Conservation (phyloP, 1,140 invertebrate species). For the Drosophila nebulosa region DNA sequence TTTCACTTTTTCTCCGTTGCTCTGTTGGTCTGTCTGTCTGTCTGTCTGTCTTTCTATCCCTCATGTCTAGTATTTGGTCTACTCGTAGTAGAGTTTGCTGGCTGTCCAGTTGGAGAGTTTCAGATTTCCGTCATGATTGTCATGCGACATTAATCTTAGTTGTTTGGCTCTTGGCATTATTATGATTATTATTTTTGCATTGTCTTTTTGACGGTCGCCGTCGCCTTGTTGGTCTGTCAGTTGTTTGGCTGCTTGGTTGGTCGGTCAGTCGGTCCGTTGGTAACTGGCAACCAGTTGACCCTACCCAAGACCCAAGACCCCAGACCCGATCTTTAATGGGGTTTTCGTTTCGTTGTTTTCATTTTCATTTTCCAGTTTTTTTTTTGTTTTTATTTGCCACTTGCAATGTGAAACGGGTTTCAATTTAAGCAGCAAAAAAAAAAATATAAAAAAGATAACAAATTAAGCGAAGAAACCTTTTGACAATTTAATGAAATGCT, state of each 20-base stretch:
- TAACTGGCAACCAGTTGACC: conserved; percentile 46
- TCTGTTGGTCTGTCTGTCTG: not conserved
- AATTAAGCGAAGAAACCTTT: conserved; percentile 13
- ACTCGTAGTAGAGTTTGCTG: conserved; percentile 23
- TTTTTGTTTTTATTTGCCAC: conserved; percentile 1
- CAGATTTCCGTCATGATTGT: conserved; percentile 60
- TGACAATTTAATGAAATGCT: conserved; percentile 20
- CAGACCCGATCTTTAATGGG: conserved; percentile 24
- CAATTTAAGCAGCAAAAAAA: conserved; percentile 6
- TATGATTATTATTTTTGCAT: conserved; percentile 52
- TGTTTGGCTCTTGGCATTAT: conserved; percentile 48
- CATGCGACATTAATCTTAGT: conserved; percentile 61
- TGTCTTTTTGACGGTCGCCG: conserved; percentile 18
- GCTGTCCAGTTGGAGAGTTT: conserved; percentile 30
- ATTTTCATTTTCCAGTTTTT: conserved; percentile 39
- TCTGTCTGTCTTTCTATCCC: conserved; percentile 17
- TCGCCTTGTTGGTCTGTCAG: not conserved
- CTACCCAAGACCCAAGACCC: conserved; percentile 17
- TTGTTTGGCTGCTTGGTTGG: conserved; percentile 10
- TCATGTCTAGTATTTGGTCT: not conserved
- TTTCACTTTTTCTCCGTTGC: conserved; percentile 11
- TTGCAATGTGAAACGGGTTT: conserved; percentile 38
- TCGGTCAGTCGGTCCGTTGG: conserved; percentile 13
- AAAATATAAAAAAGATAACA: not conserved
- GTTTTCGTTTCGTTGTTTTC: conserved; percentile 33